A percentile compares a stretch with the other conserved stretches of the same genome.
These are phyloP conservation scores for Chrysotoxum bicinctum DNA, from an alignment of 2,888 invertebrate genomes.

Conservation along the genomic window DNA sequence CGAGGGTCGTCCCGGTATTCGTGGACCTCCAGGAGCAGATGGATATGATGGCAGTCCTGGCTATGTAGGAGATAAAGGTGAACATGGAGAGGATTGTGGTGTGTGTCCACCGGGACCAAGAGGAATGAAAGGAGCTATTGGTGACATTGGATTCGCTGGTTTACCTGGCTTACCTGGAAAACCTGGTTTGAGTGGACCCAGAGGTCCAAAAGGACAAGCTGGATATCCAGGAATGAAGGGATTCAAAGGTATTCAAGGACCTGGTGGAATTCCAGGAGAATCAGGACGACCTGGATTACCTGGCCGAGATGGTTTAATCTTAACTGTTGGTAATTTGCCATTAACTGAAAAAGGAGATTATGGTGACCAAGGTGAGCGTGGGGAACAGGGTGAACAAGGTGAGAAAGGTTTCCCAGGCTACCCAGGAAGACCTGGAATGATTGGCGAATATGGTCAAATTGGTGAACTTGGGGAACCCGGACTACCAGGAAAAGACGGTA, in stretches of 20 bases:
- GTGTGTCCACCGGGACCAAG: constrained; percentile 83
- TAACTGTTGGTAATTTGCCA: constrained; percentile 72
- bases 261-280: constrained; percentile 82
- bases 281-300: constrained; percentile 78
- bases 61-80: constrained; percentile 78
- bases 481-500: constrained; percentile 79
- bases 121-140: constrained; percentile 78
- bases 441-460: constrained; percentile 77
- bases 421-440: constrained; percentile 77
- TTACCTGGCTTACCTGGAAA: constrained; percentile 77
- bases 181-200: constrained; percentile 79
- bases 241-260: constrained; percentile 84
- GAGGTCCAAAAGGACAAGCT: constrained; percentile 80
- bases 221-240: constrained; percentile 82
- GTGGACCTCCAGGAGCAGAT: constrained; percentile 79
- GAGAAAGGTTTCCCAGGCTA: constrained; percentile 77
- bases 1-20: constrained; percentile 79
- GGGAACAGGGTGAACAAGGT: constrained; percentile 78
- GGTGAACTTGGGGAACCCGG: constrained; percentile 80
- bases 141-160: constrained; percentile 79
- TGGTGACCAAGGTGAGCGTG: constrained; percentile 80
- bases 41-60: constrained; percentile 78
- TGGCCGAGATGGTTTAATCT: constrained; percentile 80
- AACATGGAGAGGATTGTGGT: constrained; percentile 86
- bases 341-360: constrained; percentile 76